phyloP scores from a whole-genome alignment of 2,888 invertebrate species.

The Caenorhabditis afra region DNA sequence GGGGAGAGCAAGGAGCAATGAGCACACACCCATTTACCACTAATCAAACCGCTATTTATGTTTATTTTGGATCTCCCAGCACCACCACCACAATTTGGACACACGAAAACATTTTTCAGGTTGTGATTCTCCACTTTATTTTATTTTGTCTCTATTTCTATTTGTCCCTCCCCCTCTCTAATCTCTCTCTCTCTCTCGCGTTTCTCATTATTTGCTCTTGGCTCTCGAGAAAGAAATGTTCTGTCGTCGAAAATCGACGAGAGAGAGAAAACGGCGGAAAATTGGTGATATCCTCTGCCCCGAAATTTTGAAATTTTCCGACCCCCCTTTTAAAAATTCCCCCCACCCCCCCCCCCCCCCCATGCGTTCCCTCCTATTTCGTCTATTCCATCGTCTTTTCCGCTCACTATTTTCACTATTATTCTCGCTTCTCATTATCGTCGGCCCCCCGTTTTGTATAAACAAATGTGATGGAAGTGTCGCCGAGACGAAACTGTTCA shows the following conservation, averaged over 20 bases:
- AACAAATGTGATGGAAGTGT: constrained; percentile 24
- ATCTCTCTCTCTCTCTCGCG: not conserved
- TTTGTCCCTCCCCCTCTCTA: constrained; percentile 3
- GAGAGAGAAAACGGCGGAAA: constrained; percentile 2
- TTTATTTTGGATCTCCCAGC: too few relatives aligned
- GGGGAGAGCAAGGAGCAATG: too few relatives aligned
- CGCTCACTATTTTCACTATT: constrained; percentile 10
- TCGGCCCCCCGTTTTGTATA: too few relatives aligned
- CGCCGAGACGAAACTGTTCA: constrained; percentile 60
- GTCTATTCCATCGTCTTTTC: not conserved
- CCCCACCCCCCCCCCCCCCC: too few relatives aligned
- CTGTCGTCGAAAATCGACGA: not conserved
- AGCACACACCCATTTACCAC: too few relatives aligned
- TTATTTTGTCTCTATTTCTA: too few relatives aligned
- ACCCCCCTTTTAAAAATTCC: too few relatives aligned
- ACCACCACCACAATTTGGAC: too few relatives aligned
- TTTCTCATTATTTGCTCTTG: not conserved
- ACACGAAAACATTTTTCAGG: constrained; percentile 5
- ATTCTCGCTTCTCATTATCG: constrained; percentile 3
- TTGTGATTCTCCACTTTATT: not conserved
- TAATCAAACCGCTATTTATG: too few relatives aligned
- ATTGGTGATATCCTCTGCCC: too few relatives aligned
- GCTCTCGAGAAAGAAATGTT: constrained; percentile 1
- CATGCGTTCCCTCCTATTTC: not conserved
- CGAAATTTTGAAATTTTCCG: too few relatives aligned